phyloP scores from a whole-genome alignment of 2,888 invertebrate genomes.

The Melanophora roralis region DNA sequence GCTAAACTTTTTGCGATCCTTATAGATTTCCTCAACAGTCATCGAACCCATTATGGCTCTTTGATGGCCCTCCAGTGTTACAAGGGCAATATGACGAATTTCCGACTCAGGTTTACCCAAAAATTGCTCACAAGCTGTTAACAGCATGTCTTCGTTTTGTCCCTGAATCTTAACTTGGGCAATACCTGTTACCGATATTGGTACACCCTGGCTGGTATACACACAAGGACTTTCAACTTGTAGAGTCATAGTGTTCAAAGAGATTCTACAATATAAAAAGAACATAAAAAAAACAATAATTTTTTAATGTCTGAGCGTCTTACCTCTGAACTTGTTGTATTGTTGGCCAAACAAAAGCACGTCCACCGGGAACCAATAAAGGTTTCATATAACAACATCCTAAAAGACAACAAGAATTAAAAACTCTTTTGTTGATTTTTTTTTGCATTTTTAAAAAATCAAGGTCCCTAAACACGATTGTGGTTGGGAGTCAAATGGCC shows the following conservation, averaged over 20 bases:
- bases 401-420: slow-evolving; percentile 72
- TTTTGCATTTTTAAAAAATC: no score
- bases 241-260: slow-evolving; percentile 97
- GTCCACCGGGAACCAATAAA: slow-evolving; percentile 94
- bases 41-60: slow-evolving; percentile 97
- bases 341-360: slow-evolving; percentile 98
- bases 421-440: no score
- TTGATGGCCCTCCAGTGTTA: slow-evolving; percentile 95
- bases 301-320: neutral
- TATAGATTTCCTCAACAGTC: slow-evolving; percentile 98
- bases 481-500: no score
- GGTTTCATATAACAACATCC: slow-evolving; percentile 98
- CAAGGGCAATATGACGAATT: slow-evolving; percentile 93
- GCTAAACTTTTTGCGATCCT: slow-evolving; percentile 96
- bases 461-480: no score
- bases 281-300: neutral
- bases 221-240: slow-evolving; percentile 97
- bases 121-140: slow-evolving; percentile 95
- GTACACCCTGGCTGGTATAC: slow-evolving; percentile 97
- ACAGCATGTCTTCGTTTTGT: slow-evolving; percentile 85
- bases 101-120: slow-evolving; percentile 91
- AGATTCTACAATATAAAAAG: slow-evolving; percentile 82
- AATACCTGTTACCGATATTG: slow-evolving; percentile 97
- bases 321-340: slow-evolving; percentile 90
- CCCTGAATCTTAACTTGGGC: slow-evolving; percentile 94